Evolutionary conservation across 2,797 vertebrate genomes (phyloP).

Genomic region (Pangasius sanitwongsei): DNA sequence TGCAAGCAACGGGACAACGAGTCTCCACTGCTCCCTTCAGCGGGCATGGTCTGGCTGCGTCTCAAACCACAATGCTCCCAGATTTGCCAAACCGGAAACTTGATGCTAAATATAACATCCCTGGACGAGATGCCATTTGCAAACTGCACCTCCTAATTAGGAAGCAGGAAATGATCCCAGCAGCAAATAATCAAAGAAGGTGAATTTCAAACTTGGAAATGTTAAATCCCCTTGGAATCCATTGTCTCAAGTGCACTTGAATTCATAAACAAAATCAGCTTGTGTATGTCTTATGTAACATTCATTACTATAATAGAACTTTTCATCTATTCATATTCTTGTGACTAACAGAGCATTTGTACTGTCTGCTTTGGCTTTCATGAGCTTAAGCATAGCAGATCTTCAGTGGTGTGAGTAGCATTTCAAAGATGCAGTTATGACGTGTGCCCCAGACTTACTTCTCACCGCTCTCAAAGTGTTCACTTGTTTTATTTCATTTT

Average conservation of each 20-base stretch:
- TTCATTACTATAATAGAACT: background rate
- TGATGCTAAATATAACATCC: conserved; percentile 32
- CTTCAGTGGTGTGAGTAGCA: conserved; percentile 41
- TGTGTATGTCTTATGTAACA: background rate
- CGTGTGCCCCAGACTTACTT: conserved; percentile 51
- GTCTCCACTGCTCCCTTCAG: background rate
- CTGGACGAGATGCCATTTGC: conserved; percentile 21
- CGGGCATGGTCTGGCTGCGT: conserved; percentile 16
- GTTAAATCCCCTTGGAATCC: background rate
- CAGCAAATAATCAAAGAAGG: background rate
- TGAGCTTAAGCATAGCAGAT: conserved; percentile 42
- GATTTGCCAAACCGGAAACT: conserved; percentile 35
- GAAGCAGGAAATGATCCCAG: background rate
- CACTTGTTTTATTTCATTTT: conserved; percentile 57
- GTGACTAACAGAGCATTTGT: conserved; percentile 19
- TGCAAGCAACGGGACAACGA: conserved; percentile 23
- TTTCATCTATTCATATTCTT: background rate
- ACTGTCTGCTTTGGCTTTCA: conserved; percentile 28
- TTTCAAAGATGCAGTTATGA: conserved; percentile 46
- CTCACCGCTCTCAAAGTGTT: conserved; percentile 46
- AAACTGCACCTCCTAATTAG: conserved; percentile 15
- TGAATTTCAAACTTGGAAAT: background rate
- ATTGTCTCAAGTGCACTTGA: background rate
- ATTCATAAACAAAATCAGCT: conserved; percentile 4
- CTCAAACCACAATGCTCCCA: conserved; percentile 34